phyloP scores from a whole-genome alignment of 2,113 vertebrate species.

The Dipodomys merriami region DNA sequence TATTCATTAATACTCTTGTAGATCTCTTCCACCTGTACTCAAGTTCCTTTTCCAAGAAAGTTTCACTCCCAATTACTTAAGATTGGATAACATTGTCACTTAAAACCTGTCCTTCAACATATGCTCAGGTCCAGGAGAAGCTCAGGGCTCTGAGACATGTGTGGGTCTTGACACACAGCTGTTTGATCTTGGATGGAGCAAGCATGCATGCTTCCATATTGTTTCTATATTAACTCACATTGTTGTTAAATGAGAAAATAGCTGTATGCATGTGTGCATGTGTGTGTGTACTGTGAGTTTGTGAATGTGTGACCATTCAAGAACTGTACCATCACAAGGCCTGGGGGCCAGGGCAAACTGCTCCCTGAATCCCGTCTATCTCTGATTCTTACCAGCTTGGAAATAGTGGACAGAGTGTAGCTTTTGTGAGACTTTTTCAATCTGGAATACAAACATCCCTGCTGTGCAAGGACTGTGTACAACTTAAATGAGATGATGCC shows the following conservation, averaged over 20 bases:
- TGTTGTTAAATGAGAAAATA: background rate
- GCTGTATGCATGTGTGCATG: background rate
- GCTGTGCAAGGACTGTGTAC: background rate
- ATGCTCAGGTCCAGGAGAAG: background rate
- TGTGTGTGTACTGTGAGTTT: too few species aligned
- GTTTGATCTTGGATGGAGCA: too few species aligned
- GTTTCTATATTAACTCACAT: background rate
- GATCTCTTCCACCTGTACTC: background rate
- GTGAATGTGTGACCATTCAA: rapidly evolving
- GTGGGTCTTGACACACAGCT: too few species aligned
- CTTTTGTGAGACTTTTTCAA: background rate
- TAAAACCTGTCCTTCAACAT: background rate
- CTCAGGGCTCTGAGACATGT: background rate
- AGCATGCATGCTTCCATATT: background rate
- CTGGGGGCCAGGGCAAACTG: too few species aligned
- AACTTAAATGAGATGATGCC: background rate
- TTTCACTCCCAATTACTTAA: background rate
- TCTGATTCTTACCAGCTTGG: background rate
- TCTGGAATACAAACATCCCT: background rate
- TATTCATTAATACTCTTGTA: constrained; percentile 51
- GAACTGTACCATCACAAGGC: too few species aligned
- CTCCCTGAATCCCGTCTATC: too few species aligned
- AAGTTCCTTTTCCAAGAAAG: constrained; percentile 40
- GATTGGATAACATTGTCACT: rapidly evolving
- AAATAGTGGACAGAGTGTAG: background rate